Evolutionary conservation across 2,113 vertebrate species (phyloP).

Genomic region (Halcyon malimbica): DNA sequence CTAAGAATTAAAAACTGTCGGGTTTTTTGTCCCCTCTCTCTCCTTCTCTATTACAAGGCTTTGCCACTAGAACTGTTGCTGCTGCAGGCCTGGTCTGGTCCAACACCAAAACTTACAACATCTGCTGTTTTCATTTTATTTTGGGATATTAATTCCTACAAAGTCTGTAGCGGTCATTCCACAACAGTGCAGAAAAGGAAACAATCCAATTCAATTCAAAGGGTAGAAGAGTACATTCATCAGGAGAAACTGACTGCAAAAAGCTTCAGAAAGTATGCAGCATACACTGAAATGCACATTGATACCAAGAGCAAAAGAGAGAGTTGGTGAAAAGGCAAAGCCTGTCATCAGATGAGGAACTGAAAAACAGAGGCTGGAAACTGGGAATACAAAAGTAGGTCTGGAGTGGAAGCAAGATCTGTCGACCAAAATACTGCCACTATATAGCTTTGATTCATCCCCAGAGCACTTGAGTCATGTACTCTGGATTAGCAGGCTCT

Average conservation of each 20-base stretch:
- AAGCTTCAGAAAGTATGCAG: not conserved
- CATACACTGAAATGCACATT: not conserved
- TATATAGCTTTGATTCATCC: not conserved
- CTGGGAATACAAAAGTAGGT: not conserved
- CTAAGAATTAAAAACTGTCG: not conserved
- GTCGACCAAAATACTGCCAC: not conserved
- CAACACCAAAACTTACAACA: not conserved
- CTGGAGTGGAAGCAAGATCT: not conserved
- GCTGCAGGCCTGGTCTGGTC: not conserved
- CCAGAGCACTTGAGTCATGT: not conserved
- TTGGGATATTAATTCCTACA: not conserved
- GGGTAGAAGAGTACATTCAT: not conserved
- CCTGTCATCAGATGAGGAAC: not conserved
- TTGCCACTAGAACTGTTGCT: not conserved
- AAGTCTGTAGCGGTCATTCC: not conserved
- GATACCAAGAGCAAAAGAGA: not conserved
- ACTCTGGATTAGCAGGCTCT: not conserved
- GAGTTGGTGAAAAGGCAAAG: not conserved
- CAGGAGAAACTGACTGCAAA: not conserved
- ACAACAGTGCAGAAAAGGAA: not conserved
- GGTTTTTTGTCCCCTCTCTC: not conserved
- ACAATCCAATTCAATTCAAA: not conserved
- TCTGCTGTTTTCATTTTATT: not conserved
- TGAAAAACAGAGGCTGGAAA: not conserved
- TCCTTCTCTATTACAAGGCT: not conserved